Evolutionary conservation across 2,888 invertebrate genomes (phyloP), one percentile per base, ranked within the genome.

Genomic region (Ditylenchus weischeri): DNA sequence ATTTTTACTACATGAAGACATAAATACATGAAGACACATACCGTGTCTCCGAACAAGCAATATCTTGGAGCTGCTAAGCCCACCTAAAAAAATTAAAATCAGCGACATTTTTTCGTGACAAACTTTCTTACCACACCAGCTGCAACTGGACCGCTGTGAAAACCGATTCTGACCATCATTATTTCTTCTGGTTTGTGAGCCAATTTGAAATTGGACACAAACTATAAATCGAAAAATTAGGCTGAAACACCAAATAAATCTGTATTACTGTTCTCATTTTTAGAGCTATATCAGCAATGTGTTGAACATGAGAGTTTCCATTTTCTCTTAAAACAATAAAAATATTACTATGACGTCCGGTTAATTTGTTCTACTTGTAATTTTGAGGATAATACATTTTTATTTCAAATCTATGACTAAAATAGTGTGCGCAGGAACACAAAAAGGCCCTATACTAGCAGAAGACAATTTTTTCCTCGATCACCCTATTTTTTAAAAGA

Each of bases 131-230:
- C 54, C 19, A 81, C 81, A 59, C 81, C 81, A 0, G 81, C 81
- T 0, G 81, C 81, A 0, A 79, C 81, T 19, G 76, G 71, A 21
- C 81, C 81, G 64, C 76, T 77, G 69, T 81, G 81, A 68, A 81
- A 82, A 13, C 81, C 81, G 48, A 81, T 81, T 21, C 81, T 70
- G 10, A 81, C 81, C 79, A 79, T 80, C 78, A 80, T 78, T 8
- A 77, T 36, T 48, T 81, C 81, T 66, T 81, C 80, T 8, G 81
- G 81, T 15, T 75, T 69, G 64, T 81, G 81, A 11, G 79, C 79
- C 50, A 81, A 68, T 72, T 81, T 81, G 74, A 81, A 81, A 69
- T 78, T 75, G 18, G 77, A 71, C 10, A 75, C 75, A 50, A 75
- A 75, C 75, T 75, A 48, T 10, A 54, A 65, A 19, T 54, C 6